phyloP scores from a whole-genome alignment of 1,140 invertebrate genomes.

The Neotoxoptera formosana region DNA sequence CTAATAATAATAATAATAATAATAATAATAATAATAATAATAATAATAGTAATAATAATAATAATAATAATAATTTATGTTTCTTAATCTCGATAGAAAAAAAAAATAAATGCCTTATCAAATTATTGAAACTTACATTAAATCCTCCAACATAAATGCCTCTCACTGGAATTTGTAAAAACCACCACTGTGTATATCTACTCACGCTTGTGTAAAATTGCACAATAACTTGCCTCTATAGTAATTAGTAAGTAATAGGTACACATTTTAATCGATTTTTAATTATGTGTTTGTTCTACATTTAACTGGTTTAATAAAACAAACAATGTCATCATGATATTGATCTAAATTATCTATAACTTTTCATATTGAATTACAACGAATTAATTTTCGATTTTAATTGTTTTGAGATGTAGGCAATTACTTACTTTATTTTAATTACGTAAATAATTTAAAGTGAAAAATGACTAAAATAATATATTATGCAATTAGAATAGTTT shows the following conservation, averaged over 20 bases:
- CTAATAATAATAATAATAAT: not conserved
- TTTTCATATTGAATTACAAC: not conserved
- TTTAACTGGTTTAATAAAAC: not conserved
- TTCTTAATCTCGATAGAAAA: not conserved
- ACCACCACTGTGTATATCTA: not conserved
- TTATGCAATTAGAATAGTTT: not conserved
- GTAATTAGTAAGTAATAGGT: not conserved
- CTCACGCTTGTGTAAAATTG: not conserved
- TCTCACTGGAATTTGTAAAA: not conserved
- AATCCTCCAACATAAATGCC: not conserved
- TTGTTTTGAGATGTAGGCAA: not conserved
- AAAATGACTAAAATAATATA: not conserved
- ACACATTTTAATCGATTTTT: not conserved
- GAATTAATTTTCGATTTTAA: not conserved
- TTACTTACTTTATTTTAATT: not conserved
- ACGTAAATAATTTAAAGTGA: not conserved
- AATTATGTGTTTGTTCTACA: not conserved
- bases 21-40: too few species aligned
- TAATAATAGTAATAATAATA: not conserved
- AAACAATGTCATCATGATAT: not conserved
- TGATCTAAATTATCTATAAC: not conserved
- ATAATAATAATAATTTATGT: not conserved
- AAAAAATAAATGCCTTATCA: not conserved
- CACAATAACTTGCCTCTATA: not conserved
- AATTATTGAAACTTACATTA: not conserved